Evolutionary conservation across 2,797 vertebrate species (phyloP).

Genomic region (Halcyon badia): DNA sequence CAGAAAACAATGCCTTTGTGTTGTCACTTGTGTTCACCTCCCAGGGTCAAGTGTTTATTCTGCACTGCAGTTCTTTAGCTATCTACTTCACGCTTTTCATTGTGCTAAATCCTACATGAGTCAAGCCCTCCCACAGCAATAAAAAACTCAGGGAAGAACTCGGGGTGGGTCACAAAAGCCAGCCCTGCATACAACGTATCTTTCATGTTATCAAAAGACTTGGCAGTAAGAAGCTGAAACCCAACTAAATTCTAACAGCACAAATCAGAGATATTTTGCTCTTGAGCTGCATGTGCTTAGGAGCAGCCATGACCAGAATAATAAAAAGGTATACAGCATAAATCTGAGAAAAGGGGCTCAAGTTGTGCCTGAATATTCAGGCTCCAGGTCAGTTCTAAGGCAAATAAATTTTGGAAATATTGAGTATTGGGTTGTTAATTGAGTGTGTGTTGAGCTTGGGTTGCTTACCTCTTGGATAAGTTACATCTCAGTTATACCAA

Average conservation of each 20-base stretch:
- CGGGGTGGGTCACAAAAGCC: not conserved
- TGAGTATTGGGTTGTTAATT: not conserved
- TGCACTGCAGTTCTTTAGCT: not conserved
- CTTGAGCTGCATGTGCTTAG: not conserved
- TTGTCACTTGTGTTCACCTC: not conserved
- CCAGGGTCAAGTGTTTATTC: slow-evolving; percentile 3
- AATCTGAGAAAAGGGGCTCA: not conserved
- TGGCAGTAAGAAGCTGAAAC: slow-evolving; percentile 11
- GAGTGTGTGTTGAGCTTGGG: not conserved
- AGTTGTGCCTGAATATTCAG: not conserved
- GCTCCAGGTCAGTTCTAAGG: not conserved
- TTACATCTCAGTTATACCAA: not conserved
- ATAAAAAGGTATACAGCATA: not conserved
- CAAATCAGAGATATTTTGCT: slow-evolving; percentile 19
- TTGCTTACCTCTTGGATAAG: not conserved
- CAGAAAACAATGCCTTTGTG: not conserved
- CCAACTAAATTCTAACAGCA: slow-evolving; percentile 1
- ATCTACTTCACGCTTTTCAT: not conserved
- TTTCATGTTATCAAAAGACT: not conserved
- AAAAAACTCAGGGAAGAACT: slow-evolving; percentile 17
- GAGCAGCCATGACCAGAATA: slow-evolving; percentile 6
- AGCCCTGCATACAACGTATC: not conserved
- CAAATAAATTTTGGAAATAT: not conserved
- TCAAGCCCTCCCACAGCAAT: slow-evolving; percentile 16
- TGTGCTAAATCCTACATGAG: not conserved